phyloP scores from a whole-genome alignment of 1,140 invertebrate genomes.

The Varroa destructor region DNA sequence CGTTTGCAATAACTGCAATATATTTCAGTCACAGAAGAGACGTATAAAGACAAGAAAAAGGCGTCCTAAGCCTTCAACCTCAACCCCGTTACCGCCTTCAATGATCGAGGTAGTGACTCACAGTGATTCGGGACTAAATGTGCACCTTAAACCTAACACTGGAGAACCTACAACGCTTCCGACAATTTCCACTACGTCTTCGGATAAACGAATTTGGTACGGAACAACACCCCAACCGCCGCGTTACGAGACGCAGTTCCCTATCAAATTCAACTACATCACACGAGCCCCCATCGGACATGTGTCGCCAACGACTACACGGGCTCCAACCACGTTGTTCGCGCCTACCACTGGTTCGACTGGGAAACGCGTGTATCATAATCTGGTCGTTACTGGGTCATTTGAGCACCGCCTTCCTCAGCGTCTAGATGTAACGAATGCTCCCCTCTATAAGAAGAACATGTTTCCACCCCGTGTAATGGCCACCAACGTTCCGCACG shows the following conservation, averaged over 20 bases:
- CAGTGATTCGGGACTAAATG: constrained; percentile 20
- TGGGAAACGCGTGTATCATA: constrained; percentile 13
- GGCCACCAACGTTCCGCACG: constrained; percentile 19
- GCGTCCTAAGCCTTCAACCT: constrained; percentile 13
- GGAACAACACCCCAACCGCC: constrained; percentile 9
- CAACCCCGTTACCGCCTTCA: constrained; percentile 5
- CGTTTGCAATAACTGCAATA: too few species aligned
- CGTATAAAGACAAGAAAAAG: constrained; percentile 7
- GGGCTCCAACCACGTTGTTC: background rate
- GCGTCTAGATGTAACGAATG: constrained; percentile 7
- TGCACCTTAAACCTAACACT: background rate
- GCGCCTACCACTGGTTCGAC: background rate
- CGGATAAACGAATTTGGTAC: constrained; percentile 14
- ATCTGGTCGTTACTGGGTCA: background rate
- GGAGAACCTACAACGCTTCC: constrained; percentile 5
- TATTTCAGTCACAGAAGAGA: constrained; percentile 1
- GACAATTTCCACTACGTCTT: background rate
- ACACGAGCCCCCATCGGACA: background rate
- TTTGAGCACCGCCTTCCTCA: constrained; percentile 15
- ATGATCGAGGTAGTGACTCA: constrained; percentile 25
- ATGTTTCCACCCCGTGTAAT: constrained; percentile 24
- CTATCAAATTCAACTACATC: constrained; percentile 26
- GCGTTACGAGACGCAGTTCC: constrained; percentile 26
- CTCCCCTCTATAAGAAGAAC: constrained; percentile 26
- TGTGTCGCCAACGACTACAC: background rate